phyloP scores from a whole-genome alignment of 2,113 vertebrate species.

The Poeciliopsis retropinna region DNA sequence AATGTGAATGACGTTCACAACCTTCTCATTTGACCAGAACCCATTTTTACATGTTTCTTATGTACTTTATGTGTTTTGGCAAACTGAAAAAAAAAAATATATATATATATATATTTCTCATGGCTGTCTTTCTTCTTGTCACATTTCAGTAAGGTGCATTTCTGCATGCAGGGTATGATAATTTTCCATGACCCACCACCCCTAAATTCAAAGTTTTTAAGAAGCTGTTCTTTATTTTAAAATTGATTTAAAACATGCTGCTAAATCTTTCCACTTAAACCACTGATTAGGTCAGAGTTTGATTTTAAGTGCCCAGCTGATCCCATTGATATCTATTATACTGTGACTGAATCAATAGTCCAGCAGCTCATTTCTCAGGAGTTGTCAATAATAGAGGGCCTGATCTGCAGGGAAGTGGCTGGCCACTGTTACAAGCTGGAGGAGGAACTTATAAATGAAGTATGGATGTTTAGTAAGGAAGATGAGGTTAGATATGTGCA shows the following conservation, averaged over 20 bases:
- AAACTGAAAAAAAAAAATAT: too few relatives aligned
- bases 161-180: too few relatives aligned
- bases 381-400: conserved; percentile 55
- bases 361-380: conserved; percentile 64
- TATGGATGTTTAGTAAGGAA: conserved; percentile 59
- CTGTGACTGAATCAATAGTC: conserved; percentile 60
- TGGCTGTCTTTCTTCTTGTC: too few relatives aligned
- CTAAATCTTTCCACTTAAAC: neutral
- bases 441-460: conserved; percentile 43
- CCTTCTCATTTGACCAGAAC: too few relatives aligned
- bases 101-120: too few relatives aligned
- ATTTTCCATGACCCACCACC: too few relatives aligned
- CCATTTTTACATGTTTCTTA: too few relatives aligned
- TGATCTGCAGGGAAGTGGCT: conserved; percentile 57
- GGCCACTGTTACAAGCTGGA: conserved; percentile 37
- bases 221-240: neutral
- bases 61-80: too few relatives aligned
- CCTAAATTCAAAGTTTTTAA: neutral
- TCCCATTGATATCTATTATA: conserved; percentile 68
- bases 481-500: conserved; percentile 45
- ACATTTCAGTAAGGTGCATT: too few relatives aligned
- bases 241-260: neutral
- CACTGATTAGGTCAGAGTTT: conserved; percentile 36
- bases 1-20: too few relatives aligned
- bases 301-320: conserved; percentile 37